phyloP scores from a whole-genome alignment of 2,113 vertebrate species.

The Ailurus styani region DNA sequence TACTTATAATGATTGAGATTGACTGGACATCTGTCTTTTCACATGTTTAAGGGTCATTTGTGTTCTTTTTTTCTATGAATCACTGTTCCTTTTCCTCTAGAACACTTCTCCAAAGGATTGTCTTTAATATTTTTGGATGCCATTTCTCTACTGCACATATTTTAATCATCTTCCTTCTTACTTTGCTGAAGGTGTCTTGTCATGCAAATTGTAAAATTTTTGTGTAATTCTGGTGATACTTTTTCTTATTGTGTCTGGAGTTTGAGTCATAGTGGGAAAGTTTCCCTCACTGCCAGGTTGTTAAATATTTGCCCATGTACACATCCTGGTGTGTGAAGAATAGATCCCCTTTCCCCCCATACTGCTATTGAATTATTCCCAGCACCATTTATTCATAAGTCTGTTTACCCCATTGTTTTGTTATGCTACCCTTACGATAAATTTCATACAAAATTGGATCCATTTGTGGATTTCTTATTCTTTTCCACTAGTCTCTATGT shows the following conservation, averaged over 20 bases:
- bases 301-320: neutral
- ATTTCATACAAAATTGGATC: neutral
- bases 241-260: neutral
- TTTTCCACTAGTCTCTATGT: neutral
- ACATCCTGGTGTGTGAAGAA: neutral
- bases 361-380: neutral
- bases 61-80: neutral
- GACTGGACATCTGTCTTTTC: neutral
- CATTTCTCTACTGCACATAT: neutral
- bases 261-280: neutral
- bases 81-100: neutral
- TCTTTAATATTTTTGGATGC: neutral
- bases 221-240: neutral
- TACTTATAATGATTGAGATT: neutral
- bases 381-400: neutral
- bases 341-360: neutral
- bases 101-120: neutral
- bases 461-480: neutral
- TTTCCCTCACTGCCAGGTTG: neutral
- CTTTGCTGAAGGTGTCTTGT: neutral
- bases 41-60: neutral
- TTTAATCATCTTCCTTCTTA: neutral
- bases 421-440: neutral
- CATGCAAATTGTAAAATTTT: neutral
- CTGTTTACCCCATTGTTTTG: neutral